Evolutionary conservation across 2,888 invertebrate genomes (phyloP), one percentile per base, ranked within the genome.

Genomic region (Brenthis daphne): DNA sequence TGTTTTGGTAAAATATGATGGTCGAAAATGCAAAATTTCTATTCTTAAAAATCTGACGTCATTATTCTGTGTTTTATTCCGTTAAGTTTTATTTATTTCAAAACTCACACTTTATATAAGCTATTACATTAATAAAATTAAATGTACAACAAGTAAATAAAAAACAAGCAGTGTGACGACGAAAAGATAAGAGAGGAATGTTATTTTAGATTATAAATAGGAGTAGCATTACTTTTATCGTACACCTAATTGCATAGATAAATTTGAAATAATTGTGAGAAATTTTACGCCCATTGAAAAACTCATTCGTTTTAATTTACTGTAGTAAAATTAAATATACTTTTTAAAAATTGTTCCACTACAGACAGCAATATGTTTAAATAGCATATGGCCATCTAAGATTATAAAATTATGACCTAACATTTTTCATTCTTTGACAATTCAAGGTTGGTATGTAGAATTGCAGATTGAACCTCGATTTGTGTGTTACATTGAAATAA

Each of bases 161-260:
- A 50, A 86, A 82, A 86, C 83, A 76, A 78, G 80, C 80, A 82
- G 80, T 81, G 80, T 85, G 85, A 84, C 85, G 84, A 77, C 80
- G 80, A 70, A 74, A 65, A 87, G 91, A 90, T 91, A 91, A 89
- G 81, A 80, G 74, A 77, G 87, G 90, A 90, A 43, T 43, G 37
- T 43, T 43, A 91, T 90, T 88, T 89, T 85, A 84, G 89, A 90
- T 91, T 88, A 89, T 83, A 85, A 90, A 88, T 83, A 85, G 88
- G 88, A 88, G 82, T 88, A 87, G 79, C 76, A 77, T 84, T 75
- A 78, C 79, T 80, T 83, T 89, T 88, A 90, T 89, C 88, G 81
- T 83, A 79, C 37, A 43, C 37, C 37, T 83, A 83, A 84, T 84
- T 84, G 81, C 79, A 85, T 78, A 88, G 88, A 90, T 89, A 88